A percentile compares a stretch with the other conserved stretches of the same genome.
These are phyloP conservation scores for Tipula helvola DNA, from an alignment of 2,888 invertebrate species.

Conservation along the genomic window DNA sequence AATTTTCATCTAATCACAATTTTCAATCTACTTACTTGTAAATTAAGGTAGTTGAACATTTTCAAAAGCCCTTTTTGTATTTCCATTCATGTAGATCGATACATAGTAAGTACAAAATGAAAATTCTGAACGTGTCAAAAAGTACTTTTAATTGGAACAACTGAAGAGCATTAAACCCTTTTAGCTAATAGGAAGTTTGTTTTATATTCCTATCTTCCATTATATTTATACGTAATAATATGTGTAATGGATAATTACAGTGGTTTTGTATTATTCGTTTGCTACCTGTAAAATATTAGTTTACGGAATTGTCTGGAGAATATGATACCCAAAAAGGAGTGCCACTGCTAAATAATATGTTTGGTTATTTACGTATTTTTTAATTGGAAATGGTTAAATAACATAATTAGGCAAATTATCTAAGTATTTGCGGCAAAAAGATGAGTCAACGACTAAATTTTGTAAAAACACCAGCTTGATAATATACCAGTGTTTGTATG, in stretches of 20 bases:
- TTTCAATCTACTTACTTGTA: background rate
- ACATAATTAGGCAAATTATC: background rate
- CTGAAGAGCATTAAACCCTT: background rate
- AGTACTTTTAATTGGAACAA: background rate
- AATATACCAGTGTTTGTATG: background rate
- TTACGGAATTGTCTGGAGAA: background rate
- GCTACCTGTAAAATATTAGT: background rate
- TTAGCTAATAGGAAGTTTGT: no score
- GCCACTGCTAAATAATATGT: background rate
- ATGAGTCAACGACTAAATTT: background rate
- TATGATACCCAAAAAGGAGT: background rate
- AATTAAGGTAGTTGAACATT: background rate
- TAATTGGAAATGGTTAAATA: background rate
- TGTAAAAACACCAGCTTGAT: background rate
- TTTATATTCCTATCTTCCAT: background rate
- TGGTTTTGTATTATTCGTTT: background rate
- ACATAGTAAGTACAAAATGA: no score
- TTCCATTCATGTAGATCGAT: no score
- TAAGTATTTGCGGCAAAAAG: background rate
- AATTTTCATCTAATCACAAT: background rate
- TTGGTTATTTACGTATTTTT: background rate
- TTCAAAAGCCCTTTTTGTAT: background rate
- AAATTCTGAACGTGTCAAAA: background rate
- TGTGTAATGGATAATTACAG: background rate
- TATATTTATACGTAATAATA: background rate